Conservation (phyloP, 1,140 invertebrate species). For the Aphaenogaster rudis region DNA sequence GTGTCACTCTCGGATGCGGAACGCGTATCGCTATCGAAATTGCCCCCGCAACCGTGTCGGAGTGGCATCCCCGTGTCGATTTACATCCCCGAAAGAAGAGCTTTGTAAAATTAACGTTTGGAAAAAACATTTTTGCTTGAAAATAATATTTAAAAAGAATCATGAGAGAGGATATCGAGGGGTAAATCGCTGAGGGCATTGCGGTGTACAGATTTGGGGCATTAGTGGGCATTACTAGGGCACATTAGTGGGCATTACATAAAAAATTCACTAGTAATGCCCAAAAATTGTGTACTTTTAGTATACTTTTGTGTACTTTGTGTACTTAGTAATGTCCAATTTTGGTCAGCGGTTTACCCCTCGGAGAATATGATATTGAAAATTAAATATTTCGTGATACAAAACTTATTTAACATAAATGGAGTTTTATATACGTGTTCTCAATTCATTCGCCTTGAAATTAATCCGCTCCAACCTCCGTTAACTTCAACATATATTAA, state of each 20-base stretch:
- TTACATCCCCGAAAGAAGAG: neutral
- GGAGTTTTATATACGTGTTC: neutral
- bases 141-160: neutral
- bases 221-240: too few relatives aligned
- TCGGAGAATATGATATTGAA: neutral
- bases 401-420: neutral
- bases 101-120: neutral
- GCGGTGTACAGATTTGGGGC: too few relatives aligned
- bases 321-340: too few relatives aligned
- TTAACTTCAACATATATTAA: constrained; percentile 24
- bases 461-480: neutral
- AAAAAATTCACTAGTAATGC: too few relatives aligned
- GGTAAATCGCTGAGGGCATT: too few relatives aligned
- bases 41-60: neutral
- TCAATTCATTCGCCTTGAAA: neutral
- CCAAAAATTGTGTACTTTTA: too few relatives aligned
- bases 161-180: too few relatives aligned
- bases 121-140: too few relatives aligned
- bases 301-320: too few relatives aligned
- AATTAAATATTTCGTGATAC: neutral
- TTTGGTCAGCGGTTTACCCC: too few relatives aligned
- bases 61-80: neutral
- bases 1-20: constrained; percentile 20
- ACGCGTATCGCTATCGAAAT: constrained; percentile 26
- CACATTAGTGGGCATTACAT: too few relatives aligned